Evolutionary conservation across 1,140 invertebrate genomes (phyloP).

Genomic region (Dreissena polymorpha): DNA sequence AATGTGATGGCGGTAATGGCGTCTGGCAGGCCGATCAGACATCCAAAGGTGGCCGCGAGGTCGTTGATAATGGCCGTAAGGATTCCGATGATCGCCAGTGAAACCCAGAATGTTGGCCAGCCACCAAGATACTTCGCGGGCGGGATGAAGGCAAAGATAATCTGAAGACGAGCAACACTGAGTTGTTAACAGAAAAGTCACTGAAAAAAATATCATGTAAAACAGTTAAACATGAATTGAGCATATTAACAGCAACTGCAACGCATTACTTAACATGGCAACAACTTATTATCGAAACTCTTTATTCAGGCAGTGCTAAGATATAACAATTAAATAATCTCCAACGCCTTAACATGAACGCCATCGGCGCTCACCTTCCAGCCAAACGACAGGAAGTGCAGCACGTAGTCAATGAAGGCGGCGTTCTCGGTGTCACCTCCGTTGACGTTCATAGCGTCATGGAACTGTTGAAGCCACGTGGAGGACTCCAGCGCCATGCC

Average conservation of each 20-base stretch:
- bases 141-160: slow-evolving; percentile 84
- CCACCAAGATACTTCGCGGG: slow-evolving; percentile 83
- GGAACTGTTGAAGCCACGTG: slow-evolving; percentile 83
- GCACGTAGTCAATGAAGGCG: slow-evolving; percentile 81
- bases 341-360: too few relatives aligned
- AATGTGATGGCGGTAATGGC: slow-evolving; percentile 86
- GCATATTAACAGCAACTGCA: too few relatives aligned
- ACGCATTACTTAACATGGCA: too few relatives aligned
- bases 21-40: slow-evolving; percentile 83
- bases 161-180: slow-evolving; percentile 79
- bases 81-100: slow-evolving; percentile 83
- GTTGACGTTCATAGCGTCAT: slow-evolving; percentile 82
- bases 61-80: slow-evolving; percentile 85
- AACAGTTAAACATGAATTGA: too few relatives aligned
- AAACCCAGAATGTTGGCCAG: slow-evolving; percentile 84
- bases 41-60: slow-evolving; percentile 85
- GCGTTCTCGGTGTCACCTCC: slow-evolving; percentile 84
- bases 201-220: too few relatives aligned
- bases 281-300: too few relatives aligned
- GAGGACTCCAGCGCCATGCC: slow-evolving; percentile 82
- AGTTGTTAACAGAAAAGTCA: not conserved
- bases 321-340: too few relatives aligned
- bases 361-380: slow-evolving; percentile 70
- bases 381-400: slow-evolving; percentile 78
- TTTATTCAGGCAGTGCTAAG: too few relatives aligned